These are phyloP conservation scores for Allolobophora icterica DNA, from an alignment of 2,888 invertebrate species.

Conservation along the genomic window DNA sequence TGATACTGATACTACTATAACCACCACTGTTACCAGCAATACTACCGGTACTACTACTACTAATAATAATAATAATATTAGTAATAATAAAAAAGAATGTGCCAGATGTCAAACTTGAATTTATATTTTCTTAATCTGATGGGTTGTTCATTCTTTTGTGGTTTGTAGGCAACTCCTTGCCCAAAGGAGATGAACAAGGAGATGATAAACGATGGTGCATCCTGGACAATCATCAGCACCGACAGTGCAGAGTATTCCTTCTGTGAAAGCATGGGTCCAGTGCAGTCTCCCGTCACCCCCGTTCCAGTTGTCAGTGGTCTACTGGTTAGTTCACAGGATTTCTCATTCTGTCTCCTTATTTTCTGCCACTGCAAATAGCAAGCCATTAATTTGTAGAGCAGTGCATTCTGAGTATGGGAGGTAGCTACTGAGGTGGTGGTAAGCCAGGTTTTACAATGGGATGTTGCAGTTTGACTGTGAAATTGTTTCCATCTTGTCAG, in stretches of 20 bases:
- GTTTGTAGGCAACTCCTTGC: conserved; percentile 83
- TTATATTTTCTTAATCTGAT: not conserved
- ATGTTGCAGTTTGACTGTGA: not conserved
- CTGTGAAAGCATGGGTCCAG: conserved; percentile 97
- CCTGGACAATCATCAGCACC: conserved; percentile 99
- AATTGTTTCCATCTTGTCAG: too few species aligned
- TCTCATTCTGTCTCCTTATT: not conserved
- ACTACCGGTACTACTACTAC: too few species aligned
- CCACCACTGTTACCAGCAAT: too few species aligned
- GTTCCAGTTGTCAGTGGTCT: conserved; percentile 94
- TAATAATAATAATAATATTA: too few species aligned
- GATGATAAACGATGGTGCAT: conserved; percentile 99
- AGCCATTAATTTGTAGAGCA: not conserved
- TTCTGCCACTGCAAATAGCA: not conserved
- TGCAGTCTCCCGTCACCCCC: conserved; percentile 92
- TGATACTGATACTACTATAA: too few species aligned
- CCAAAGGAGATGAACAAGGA: conserved; percentile 96
- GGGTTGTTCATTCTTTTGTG: not conserved
- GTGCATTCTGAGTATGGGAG: too few species aligned
- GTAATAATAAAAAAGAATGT: too few species aligned
- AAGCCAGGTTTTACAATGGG: not conserved
- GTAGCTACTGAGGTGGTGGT: not conserved
- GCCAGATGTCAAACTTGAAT: not conserved
- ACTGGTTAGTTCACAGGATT: conserved; percentile 71
- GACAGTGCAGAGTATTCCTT: conserved; percentile 99